Evolutionary conservation across 2,113 vertebrate genomes (phyloP), one percentile per base, ranked within the genome.

Genomic region (Sporophila hypoxantha): DNA sequence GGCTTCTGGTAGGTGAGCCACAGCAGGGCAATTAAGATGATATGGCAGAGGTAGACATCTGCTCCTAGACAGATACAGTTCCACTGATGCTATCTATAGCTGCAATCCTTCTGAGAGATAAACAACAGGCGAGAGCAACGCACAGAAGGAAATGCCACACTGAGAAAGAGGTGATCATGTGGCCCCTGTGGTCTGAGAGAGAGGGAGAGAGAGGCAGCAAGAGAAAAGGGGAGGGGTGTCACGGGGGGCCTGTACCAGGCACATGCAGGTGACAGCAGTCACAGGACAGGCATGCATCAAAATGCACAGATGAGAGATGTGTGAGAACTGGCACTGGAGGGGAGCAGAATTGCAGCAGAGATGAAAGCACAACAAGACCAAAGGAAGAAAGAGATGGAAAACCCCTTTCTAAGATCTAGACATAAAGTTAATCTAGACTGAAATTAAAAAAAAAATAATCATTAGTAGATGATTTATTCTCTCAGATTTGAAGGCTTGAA

Each of bases 31-130:
- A 96, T 95, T 97, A 96, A 95, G 94, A 96, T 82, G 95, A 95
- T 96, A 96, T 29, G 86, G 95, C 94, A 89, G 94, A 97, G 96
- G 94, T 95, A 97, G 96, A 97, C 97, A 97, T 98, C 97, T 98
- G 98, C 96, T 97, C 96, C 97, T 95, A 97, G 96, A 95, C 96
- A 97, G 97, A 98, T 97, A 98, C 93, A 94, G 97, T 92, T 95
- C 93, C 95, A 91, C 96, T 92, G 98, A 98, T 98, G 96, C 83
- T 95, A 98, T 98, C 98, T 97, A 85, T 85, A 92, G 94, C 80
- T 87, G 81, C 93, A 96, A 95, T 97, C 96, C 97, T 96, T 95
- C 94, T 0, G 91, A 97, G 96, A 97, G 97, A 98, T 97, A 98
- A 98, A 97, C 96, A 97, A 94, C 95, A 19, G 85, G 94, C 44